These are phyloP conservation scores for Notarius quadriscutis DNA, from an alignment of 2,113 vertebrate species.

Conservation along the genomic window DNA sequence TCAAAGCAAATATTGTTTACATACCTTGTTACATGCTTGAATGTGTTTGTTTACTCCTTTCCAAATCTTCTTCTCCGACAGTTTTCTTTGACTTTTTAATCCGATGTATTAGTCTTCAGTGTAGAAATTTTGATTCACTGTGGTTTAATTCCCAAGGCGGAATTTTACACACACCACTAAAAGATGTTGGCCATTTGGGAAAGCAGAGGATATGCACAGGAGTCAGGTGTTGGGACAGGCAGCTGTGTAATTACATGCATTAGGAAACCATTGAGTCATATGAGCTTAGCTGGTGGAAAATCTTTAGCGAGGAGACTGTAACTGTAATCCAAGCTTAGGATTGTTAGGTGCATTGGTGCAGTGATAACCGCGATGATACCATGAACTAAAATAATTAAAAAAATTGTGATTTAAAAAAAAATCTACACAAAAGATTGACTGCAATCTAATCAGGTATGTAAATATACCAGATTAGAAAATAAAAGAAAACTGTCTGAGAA, in stretches of 20 bases:
- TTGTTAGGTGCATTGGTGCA: neutral
- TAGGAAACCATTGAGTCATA: slow-evolving; percentile 19
- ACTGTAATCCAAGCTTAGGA: slow-evolving; percentile 6
- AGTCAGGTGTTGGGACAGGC: slow-evolving; percentile 37
- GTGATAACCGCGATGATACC: neutral
- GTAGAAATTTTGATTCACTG: neutral
- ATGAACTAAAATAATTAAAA: neutral
- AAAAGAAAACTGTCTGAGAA: neutral
- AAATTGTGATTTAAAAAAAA: neutral
- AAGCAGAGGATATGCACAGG: slow-evolving; percentile 5
- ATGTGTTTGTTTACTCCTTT: neutral
- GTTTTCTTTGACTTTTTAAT: neutral
- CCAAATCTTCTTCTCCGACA: neutral
- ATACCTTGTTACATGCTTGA: neutral
- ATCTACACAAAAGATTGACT: neutral
- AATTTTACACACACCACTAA: neutral
- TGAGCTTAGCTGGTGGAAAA: neutral
- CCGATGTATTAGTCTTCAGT: neutral
- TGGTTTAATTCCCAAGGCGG: neutral
- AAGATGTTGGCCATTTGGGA: neutral
- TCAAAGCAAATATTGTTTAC: neutral
- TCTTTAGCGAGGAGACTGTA: neutral
- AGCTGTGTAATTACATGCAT: slow-evolving; percentile 44
- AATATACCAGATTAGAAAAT: neutral
- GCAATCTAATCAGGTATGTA: neutral